Evolutionary conservation across 2,797 vertebrate species (phyloP).

Genomic region (Pyrrhura leucotis): DNA sequence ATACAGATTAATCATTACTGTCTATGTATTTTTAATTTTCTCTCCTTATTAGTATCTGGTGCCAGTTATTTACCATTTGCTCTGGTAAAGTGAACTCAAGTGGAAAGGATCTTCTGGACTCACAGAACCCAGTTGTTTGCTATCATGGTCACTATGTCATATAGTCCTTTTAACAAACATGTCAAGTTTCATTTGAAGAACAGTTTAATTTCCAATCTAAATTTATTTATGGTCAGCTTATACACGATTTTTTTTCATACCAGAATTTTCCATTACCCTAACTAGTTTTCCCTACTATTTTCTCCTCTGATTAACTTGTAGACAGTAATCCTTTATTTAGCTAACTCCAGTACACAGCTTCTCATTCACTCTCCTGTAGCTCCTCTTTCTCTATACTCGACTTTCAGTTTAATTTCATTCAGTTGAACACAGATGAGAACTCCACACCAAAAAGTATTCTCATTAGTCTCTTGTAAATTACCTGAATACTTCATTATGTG

Average conservation of each 20-base stretch:
- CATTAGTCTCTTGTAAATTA: background rate
- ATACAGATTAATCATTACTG: background rate
- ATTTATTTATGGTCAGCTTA: background rate
- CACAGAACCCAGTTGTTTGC: background rate
- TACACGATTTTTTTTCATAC: background rate
- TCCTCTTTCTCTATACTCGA: background rate
- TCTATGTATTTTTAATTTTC: background rate
- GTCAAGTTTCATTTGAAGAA: background rate
- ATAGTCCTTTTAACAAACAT: background rate
- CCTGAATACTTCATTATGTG: background rate
- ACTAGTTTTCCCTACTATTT: background rate
- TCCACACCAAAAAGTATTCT: background rate
- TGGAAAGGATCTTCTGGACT: background rate
- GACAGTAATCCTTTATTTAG: background rate
- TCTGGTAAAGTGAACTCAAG: background rate
- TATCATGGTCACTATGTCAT: background rate
- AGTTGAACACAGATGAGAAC: background rate
- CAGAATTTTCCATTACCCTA: background rate
- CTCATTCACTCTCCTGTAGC: background rate
- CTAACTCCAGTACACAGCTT: background rate
- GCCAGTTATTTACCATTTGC: background rate
- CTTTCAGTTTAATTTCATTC: background rate
- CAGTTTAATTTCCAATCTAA: background rate
- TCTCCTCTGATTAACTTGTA: background rate
- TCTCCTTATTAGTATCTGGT: background rate